These are phyloP conservation scores for Venustoraphidia nigricollis DNA, from an alignment of 2,888 invertebrate genomes.

Conservation along the genomic window DNA sequence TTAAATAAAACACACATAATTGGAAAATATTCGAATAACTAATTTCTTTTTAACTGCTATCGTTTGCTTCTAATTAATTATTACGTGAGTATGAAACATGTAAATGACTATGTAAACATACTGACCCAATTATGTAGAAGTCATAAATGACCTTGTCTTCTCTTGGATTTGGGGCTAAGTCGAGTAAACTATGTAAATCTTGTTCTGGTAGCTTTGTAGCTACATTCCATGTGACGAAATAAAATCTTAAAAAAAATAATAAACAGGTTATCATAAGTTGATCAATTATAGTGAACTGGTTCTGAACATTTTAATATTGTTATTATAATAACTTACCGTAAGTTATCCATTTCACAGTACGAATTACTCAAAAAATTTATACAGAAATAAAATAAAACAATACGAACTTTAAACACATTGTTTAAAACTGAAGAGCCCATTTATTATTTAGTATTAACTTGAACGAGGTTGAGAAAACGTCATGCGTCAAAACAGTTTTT, in stretches of 20 bases:
- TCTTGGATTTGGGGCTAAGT: conserved; percentile 44
- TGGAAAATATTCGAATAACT: background rate
- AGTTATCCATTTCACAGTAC: conserved; percentile 15
- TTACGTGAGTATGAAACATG: background rate
- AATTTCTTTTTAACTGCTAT: background rate
- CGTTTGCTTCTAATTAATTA: background rate
- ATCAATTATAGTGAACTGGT: too few species aligned
- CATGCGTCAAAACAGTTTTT: too few species aligned
- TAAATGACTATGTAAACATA: background rate
- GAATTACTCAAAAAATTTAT: too few species aligned
- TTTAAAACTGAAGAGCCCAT: too few species aligned
- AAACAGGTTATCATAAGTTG: background rate
- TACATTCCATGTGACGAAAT: conserved; percentile 83
- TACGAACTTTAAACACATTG: too few species aligned
- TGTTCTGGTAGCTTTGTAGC: conserved; percentile 64
- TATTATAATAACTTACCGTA: conserved; percentile 12
- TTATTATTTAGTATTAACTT: too few species aligned
- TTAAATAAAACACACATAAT: conserved; percentile 16
- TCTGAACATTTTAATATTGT: too few species aligned
- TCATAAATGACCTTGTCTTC: conserved; percentile 55
- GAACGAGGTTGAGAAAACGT: too few species aligned
- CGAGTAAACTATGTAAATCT: conserved; percentile 51
- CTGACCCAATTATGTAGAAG: conserved; percentile 70
- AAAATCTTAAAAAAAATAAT: conserved; percentile 40
- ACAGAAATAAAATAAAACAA: too few species aligned